Evolutionary conservation across 2,797 vertebrate species (phyloP).

Genomic region (Hephaestus fuliginosus): DNA sequence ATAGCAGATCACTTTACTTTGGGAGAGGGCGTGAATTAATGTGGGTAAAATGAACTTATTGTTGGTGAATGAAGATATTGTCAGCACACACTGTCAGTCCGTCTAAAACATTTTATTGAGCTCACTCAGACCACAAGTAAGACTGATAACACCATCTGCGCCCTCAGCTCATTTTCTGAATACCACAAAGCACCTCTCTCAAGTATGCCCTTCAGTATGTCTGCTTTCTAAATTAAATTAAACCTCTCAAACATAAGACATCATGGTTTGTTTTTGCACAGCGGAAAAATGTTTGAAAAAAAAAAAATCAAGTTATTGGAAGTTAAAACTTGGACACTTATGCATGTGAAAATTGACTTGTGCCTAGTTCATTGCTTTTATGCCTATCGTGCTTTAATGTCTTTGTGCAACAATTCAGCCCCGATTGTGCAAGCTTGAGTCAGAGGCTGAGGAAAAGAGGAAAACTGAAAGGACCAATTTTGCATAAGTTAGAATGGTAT

Average conservation of each 20-base stretch:
- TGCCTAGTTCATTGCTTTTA: not conserved
- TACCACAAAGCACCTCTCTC: not conserved
- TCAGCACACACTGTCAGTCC: not conserved
- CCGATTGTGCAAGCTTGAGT: not conserved
- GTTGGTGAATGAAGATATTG: not conserved
- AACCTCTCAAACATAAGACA: not conserved
- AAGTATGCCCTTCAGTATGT: not conserved
- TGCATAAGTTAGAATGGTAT: not conserved
- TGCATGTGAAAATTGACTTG: not conserved
- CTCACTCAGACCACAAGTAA: not conserved
- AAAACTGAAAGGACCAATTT: conserved; percentile 1
- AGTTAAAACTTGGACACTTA: not conserved
- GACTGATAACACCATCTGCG: not conserved
- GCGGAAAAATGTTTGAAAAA: not conserved
- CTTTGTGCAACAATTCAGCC: conserved; percentile 1
- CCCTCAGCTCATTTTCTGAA: not conserved
- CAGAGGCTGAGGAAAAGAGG: not conserved
- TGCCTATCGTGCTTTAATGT: not conserved
- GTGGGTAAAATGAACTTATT: not conserved
- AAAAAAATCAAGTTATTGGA: too few relatives aligned
- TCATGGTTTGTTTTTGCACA: not conserved
- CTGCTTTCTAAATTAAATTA: not conserved
- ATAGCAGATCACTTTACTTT: not conserved
- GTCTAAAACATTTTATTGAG: not conserved
- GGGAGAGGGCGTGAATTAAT: not conserved